Percentiles rank a stretch among this genome's conserved stretches.
Evolutionary conservation across 2,888 invertebrate species (phyloP).

Genomic region (Magallana nippona): DNA sequence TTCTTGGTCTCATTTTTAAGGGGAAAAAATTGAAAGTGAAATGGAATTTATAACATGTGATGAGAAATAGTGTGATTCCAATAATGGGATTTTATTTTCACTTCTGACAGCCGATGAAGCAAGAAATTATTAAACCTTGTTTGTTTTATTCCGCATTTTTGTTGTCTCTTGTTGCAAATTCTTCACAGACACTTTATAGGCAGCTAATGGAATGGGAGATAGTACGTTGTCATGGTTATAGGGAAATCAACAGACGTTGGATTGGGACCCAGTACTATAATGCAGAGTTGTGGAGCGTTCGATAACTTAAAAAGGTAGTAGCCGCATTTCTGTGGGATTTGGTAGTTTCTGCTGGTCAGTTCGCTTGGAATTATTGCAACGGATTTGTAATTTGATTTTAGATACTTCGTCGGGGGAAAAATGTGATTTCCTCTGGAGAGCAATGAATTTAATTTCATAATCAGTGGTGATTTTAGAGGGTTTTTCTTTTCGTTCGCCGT

Average conservation of each 20-base stretch:
- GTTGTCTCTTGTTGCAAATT: slow-evolving; percentile 30
- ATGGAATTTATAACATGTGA: too few species aligned
- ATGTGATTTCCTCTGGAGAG: background rate
- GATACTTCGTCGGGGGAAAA: background rate
- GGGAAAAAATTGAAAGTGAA: too few species aligned
- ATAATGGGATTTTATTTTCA: too few species aligned
- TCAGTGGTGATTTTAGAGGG: background rate
- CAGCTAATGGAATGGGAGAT: slow-evolving; percentile 32
- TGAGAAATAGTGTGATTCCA: too few species aligned
- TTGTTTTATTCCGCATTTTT: slow-evolving; percentile 15
- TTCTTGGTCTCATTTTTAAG: background rate
- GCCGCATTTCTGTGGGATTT: slow-evolving; percentile 7
- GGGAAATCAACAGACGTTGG: slow-evolving; percentile 28
- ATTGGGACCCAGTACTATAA: slow-evolving; percentile 28
- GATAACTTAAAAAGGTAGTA: slow-evolving; percentile 27
- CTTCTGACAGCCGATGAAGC: background rate
- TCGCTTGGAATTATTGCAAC: background rate
- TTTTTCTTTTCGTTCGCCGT: background rate
- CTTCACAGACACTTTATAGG: slow-evolving; percentile 29
- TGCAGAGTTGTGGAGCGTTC: slow-evolving; percentile 25
- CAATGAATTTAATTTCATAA: background rate
- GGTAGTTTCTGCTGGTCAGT: background rate
- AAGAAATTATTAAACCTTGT: slow-evolving; percentile 6
- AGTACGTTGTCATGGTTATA: slow-evolving; percentile 33
- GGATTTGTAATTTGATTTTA: background rate